Evolutionary conservation across 2,888 invertebrate species (phyloP).

Genomic region (Caenorhabditis sp.): DNA sequence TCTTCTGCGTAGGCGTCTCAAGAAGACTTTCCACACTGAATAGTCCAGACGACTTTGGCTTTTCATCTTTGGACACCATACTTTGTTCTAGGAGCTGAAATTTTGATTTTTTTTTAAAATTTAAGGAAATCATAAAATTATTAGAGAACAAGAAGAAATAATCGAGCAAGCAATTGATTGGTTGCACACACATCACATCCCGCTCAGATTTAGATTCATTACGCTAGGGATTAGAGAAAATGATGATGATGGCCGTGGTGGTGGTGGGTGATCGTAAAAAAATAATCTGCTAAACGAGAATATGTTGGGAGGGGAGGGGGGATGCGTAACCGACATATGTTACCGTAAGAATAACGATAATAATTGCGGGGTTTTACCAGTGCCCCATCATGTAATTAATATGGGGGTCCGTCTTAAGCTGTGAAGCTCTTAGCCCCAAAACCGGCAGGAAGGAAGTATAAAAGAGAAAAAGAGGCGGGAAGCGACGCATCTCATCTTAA

Average conservation of each 20-base stretch:
- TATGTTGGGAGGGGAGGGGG: too few species aligned
- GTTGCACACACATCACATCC: too few species aligned
- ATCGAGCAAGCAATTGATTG: too few species aligned
- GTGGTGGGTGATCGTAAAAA: slow-evolving; percentile 24
- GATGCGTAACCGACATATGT: slow-evolving; percentile 60
- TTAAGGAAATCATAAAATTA: too few species aligned
- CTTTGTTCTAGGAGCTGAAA: too few species aligned
- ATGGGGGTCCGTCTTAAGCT: background rate
- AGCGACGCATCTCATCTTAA: slow-evolving; percentile 42
- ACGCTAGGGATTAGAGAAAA: slow-evolving; percentile 49
- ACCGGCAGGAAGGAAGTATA: slow-evolving; percentile 23
- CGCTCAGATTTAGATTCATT: slow-evolving; percentile 34
- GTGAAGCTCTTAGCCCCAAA: slow-evolving; percentile 28
- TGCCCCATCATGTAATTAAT: slow-evolving; percentile 58
- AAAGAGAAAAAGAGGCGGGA: slow-evolving; percentile 51
- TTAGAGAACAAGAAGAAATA: too few species aligned
- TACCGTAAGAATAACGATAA: slow-evolving; percentile 62
- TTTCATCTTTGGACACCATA: slow-evolving; percentile 66
- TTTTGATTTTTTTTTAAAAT: too few species aligned
- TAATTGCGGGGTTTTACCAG: slow-evolving; percentile 34
- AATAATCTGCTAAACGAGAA: too few species aligned
- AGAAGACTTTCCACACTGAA: slow-evolving; percentile 69
- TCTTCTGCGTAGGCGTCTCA: slow-evolving; percentile 48
- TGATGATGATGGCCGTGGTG: slow-evolving; percentile 18
- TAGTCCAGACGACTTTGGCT: slow-evolving; percentile 54